phyloP scores from a whole-genome alignment of 2,888 invertebrate genomes.

The Choreutis nemorana region DNA sequence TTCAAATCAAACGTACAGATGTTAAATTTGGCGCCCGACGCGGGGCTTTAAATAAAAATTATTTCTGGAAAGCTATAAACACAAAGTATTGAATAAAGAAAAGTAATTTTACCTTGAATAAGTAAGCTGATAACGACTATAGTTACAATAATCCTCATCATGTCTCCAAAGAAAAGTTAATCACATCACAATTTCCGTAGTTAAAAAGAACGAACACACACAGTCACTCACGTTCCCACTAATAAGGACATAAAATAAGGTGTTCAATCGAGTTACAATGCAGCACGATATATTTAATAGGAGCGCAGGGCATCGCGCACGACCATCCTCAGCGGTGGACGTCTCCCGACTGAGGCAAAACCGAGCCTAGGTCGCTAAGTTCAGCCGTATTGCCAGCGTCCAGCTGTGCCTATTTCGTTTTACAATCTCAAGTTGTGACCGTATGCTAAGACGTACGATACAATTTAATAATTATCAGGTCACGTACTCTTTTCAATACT shows the following conservation, averaged over 20 bases:
- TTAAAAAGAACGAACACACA: constrained; percentile 15
- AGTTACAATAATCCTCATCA: constrained; percentile 53
- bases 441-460: no score
- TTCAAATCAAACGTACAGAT: no score
- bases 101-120: constrained; percentile 56
- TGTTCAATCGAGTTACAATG: constrained; percentile 20
- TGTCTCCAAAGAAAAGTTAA: constrained; percentile 31
- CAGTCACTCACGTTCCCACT: constrained; percentile 26
- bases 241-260: constrained; percentile 15
- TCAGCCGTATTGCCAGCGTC: no score
- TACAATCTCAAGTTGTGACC: constrained; percentile 53
- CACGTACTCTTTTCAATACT: no score
- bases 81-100: no score
- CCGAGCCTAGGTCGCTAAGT: no score
- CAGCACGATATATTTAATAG: constrained; percentile 18
- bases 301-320: constrained; percentile 14
- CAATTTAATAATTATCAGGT: no score
- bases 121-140: constrained; percentile 44
- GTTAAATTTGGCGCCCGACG: constrained; percentile 19
- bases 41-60: constrained; percentile 9
- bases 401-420: no score
- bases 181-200: constrained; percentile 37
- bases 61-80: constrained; percentile 4
- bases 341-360: constrained; percentile 34
- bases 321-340: constrained; percentile 22